These are phyloP conservation scores for Acanthurus tractus DNA, from an alignment of 2,797 vertebrate species.

Conservation along the genomic window DNA sequence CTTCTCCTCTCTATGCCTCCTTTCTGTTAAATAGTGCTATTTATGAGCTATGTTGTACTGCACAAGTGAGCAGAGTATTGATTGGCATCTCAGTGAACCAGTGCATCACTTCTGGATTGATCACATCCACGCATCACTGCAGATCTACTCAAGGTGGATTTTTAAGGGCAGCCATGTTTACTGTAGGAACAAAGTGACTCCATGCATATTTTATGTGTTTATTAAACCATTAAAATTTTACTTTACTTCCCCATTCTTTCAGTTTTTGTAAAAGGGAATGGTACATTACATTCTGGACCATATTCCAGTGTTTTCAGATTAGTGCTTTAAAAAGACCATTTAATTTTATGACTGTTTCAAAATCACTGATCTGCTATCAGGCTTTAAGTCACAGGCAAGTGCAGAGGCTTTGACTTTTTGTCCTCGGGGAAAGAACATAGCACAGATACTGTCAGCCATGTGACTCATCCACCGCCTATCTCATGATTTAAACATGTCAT, in stretches of 20 bases:
- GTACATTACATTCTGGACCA: not conserved
- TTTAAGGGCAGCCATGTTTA: conserved; percentile 2
- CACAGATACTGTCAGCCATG: conserved; percentile 15
- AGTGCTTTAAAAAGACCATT: not conserved
- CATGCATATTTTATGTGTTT: conserved; percentile 10
- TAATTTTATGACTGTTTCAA: not conserved
- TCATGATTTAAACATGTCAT: conserved; percentile 73
- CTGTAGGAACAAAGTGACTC: not conserved
- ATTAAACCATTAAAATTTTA: conserved; percentile 2
- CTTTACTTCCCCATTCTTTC: not conserved
- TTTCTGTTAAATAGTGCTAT: conserved; percentile 37
- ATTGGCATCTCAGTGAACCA: conserved; percentile 57
- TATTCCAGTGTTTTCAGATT: not conserved
- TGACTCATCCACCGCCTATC: conserved; percentile 40
- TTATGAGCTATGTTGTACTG: conserved; percentile 49
- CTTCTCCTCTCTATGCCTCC: not conserved
- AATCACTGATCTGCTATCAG: conserved; percentile 14
- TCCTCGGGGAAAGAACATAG: not conserved
- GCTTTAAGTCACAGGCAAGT: not conserved
- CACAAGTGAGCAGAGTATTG: conserved; percentile 48
- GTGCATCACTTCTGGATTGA: conserved; percentile 63
- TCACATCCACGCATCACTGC: conserved; percentile 49
- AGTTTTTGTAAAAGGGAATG: not conserved
- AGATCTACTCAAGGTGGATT: conserved; percentile 40
- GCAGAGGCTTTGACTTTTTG: conserved; percentile 12